Evolutionary conservation across 92 coral and sea anemone genomes (phyloP).

Genomic region (Parazoanthus atlanticus): DNA sequence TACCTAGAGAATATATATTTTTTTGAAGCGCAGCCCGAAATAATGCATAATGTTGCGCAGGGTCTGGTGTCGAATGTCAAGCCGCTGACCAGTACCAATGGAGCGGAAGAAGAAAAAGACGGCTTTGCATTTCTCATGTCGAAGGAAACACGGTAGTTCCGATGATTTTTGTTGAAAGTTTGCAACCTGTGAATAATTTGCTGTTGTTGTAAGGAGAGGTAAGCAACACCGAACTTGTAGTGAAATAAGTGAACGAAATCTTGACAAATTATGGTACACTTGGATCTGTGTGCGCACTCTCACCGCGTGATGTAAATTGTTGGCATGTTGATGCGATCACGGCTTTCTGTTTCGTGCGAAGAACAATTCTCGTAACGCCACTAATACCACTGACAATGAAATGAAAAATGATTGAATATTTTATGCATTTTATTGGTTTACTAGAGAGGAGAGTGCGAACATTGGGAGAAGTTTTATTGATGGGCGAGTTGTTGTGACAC

Average conservation of each 20-base stretch:
- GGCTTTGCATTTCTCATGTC: slow-evolving; percentile 38
- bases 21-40: too few relatives aligned
- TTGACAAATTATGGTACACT: neutral
- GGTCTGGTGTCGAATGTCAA: slow-evolving; percentile 3
- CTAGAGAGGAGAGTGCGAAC: slow-evolving; percentile 4
- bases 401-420: neutral
- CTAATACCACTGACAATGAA: neutral
- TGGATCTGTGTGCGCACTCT: slow-evolving; percentile 17
- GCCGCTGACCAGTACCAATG: slow-evolving; percentile 41
- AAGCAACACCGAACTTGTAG: neutral
- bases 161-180: slow-evolving; percentile 10
- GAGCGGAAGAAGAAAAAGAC: slow-evolving; percentile 40
- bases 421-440: neutral
- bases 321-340: slow-evolving; percentile 35
- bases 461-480: neutral
- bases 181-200: slow-evolving; percentile 9
- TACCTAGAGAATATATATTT: too few relatives aligned
- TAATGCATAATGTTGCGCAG: too few relatives aligned
- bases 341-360: slow-evolving; percentile 40
- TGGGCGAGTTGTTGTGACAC: slow-evolving; percentile 31
- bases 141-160: slow-evolving; percentile 11
- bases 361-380: slow-evolving; percentile 4
- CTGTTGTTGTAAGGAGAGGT: slow-evolving; percentile 21
- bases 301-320: slow-evolving; percentile 42
- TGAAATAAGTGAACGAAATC: slow-evolving; percentile 1